These are phyloP conservation scores for Chloroceryle inda DNA, from an alignment of 2,797 vertebrate genomes.

Conservation along the genomic window DNA sequence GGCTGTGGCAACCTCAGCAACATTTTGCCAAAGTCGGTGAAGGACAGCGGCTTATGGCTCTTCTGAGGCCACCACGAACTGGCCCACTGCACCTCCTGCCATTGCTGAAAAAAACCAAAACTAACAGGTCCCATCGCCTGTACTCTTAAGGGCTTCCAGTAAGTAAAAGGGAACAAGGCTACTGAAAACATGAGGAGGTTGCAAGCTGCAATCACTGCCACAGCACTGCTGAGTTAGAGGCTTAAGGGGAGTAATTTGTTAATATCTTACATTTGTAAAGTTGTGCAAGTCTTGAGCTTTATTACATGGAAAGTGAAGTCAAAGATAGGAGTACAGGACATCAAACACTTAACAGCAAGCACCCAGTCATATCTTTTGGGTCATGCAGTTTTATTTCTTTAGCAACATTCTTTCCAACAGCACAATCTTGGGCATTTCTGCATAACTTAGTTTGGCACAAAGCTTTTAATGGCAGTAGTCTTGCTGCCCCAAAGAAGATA, in stretches of 20 bases:
- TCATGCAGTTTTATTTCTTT: background rate
- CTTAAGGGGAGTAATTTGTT: background rate
- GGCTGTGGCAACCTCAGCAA: background rate
- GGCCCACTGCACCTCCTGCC: background rate
- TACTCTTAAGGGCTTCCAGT: background rate
- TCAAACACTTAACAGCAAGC: background rate
- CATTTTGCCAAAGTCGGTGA: background rate
- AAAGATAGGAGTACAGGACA: background rate
- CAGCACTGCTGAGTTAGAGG: background rate
- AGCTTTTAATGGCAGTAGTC: accelerated
- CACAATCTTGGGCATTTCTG: background rate
- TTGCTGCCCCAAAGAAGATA: background rate
- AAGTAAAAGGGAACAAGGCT: background rate
- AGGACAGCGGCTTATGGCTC: background rate
- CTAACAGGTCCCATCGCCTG: background rate
- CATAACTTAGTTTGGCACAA: background rate
- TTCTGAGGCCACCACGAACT: background rate
- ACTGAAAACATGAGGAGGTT: background rate
- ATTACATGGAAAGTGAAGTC: background rate
- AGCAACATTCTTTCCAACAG: background rate
- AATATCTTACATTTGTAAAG: background rate
- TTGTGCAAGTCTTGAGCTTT: background rate
- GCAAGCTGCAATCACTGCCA: background rate
- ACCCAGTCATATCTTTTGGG: background rate
- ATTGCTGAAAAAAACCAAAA: accelerated